Evolutionary conservation across 2,888 invertebrate species (phyloP), one percentile per base, ranked within the genome.

Genomic region (Scaeva pyrastri): DNA sequence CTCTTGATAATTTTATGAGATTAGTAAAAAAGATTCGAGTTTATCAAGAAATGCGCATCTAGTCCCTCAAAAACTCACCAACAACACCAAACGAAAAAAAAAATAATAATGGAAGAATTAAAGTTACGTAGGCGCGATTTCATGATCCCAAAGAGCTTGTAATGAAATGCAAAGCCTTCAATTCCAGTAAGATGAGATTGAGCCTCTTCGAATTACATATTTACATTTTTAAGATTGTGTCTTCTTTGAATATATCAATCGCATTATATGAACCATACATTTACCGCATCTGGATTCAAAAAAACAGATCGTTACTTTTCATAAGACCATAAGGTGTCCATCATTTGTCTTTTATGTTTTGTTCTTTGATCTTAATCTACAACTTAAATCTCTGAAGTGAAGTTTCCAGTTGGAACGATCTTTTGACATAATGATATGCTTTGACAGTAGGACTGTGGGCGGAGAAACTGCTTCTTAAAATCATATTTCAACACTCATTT

Each of bases 101-200:
- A 2, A 10, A 10, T n/a, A n/a, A n/a, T n/a, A 19, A 6, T 7
- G 14, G n/a, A n/a, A n/a, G n/a, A n/a, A 21, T 23, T 10, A 19
- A 31, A 31, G 6, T 10, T 41, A 31, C 48, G 82, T 72, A 58
- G 76, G 76, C 56, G 75, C 31, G 82, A 68, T 82, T 76, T 58
- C 66, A 66, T 82, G 76, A 76, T 62, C 39, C 12, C 48, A 62
- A 68, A 31, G 8, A 31, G 31, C 16, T 58, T 58, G 16, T 62
- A 26, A 45, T 64, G 23, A 62, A n/a, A 62, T 62, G 43, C 43
- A 43, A 62, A 43, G 41, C 23, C 45, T 26, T 23, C 52, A 52
- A 14, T 26, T 52, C n/a, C n/a, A n/a, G n/a, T n/a, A n/a, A n/a
- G n/a, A n/a, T n/a, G n/a, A n/a, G n/a, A n/a, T 7, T 21, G 48